Evolutionary conservation across 2,797 vertebrate species (phyloP).

Genomic region (Myoxocephalus aenaeus): DNA sequence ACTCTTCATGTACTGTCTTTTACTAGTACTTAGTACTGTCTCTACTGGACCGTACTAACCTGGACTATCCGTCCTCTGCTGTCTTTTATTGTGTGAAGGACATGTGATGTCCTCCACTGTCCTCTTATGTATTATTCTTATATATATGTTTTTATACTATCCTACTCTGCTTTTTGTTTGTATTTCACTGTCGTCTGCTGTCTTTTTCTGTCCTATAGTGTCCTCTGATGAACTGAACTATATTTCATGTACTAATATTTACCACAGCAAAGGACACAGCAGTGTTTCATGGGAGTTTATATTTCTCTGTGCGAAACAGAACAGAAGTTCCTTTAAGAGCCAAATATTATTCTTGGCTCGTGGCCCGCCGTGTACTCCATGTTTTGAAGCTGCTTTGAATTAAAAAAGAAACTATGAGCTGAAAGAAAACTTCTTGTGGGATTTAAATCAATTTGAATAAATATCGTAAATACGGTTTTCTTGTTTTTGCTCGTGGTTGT

Average conservation of each 20-base stretch:
- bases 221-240: neutral
- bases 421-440: slow-evolving; percentile 10
- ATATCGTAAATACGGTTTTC: neutral
- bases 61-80: neutral
- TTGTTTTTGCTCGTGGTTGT: neutral
- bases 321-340: slow-evolving; percentile 42
- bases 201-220: neutral
- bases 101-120: too few relatives aligned
- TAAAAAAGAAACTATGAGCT: slow-evolving; percentile 16
- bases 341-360: slow-evolving; percentile 45
- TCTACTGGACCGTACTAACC: neutral
- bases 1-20: neutral
- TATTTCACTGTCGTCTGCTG: neutral
- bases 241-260: neutral
- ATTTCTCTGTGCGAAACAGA: slow-evolving; percentile 4
- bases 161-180: neutral
- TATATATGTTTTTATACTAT: too few relatives aligned
- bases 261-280: neutral
- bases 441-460: slow-evolving; percentile 19
- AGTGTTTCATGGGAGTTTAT: slow-evolving; percentile 3
- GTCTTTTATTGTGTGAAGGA: too few relatives aligned
- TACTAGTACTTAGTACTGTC: too few relatives aligned
- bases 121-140: too few relatives aligned
- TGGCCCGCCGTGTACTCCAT: slow-evolving; percentile 8
- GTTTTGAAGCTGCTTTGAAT: slow-evolving; percentile 35